A percentile compares a stretch with the other conserved stretches of the same genome.
phyloP scores from a whole-genome alignment of 2,797 vertebrate species.

The Lateolabrax maculatus region DNA sequence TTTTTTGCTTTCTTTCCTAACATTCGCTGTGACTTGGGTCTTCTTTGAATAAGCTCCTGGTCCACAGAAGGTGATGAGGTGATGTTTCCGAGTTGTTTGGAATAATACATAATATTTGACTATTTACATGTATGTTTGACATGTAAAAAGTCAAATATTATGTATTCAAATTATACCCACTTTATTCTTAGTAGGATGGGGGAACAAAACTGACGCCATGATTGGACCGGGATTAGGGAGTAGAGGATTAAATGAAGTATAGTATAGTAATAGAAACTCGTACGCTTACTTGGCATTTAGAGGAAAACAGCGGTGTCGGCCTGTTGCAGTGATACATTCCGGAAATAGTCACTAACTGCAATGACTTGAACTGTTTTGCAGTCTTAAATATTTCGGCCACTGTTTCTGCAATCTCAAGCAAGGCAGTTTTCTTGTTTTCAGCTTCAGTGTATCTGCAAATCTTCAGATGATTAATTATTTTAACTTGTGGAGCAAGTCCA shows the following conservation, averaged over 20 bases:
- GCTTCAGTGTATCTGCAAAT: background rate
- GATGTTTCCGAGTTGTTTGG: background rate
- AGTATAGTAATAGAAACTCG: background rate
- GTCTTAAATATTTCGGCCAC: background rate
- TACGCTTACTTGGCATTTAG: background rate
- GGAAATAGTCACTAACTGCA: slow-evolving; percentile 18
- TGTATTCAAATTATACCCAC: background rate
- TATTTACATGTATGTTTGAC: too few species aligned
- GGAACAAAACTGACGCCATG: background rate
- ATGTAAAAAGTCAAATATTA: too few species aligned
- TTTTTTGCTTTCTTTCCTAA: background rate
- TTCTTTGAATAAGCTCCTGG: background rate
- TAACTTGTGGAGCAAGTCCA: too few species aligned
- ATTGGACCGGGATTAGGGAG: background rate
- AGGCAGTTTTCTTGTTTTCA: background rate
- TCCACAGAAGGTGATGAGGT: background rate
- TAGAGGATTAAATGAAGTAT: background rate
- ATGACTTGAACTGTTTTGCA: slow-evolving; percentile 25
- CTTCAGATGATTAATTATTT: background rate
- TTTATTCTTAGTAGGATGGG: background rate
- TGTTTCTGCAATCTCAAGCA: background rate
- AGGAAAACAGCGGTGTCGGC: background rate
- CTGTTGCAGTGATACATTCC: slow-evolving; percentile 5
- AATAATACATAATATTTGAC: slow-evolving; percentile 10
- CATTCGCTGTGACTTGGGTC: background rate